A percentile compares a stretch with the other conserved stretches of the same genome.
Conservation (phyloP, 1,140 invertebrate genomes). For the Hypsibius dujardini region DNA sequence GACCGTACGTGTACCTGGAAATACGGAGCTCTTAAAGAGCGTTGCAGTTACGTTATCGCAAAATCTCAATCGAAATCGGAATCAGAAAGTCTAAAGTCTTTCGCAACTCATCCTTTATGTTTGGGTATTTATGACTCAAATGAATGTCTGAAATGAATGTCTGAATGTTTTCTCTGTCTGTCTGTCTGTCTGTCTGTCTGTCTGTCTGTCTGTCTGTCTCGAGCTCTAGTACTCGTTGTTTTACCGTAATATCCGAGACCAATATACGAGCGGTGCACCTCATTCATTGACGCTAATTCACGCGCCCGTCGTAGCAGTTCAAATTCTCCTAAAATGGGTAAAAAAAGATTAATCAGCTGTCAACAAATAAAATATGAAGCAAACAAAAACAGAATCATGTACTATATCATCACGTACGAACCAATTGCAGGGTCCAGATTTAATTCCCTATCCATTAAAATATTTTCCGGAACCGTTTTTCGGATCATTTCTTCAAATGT, state of each 20-base stretch:
- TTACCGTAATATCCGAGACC: slow-evolving; percentile 98
- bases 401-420: slow-evolving; percentile 37
- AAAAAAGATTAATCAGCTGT: slow-evolving; percentile 16
- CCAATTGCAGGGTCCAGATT: slow-evolving; percentile 56
- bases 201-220: too few species aligned
- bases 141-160: too few species aligned
- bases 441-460: slow-evolving; percentile 53
- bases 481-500: slow-evolving; percentile 71
- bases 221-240: too few species aligned
- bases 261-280: slow-evolving; percentile 86
- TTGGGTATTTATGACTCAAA: too few species aligned
- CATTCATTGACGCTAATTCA: slow-evolving; percentile 63
- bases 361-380: slow-evolving; percentile 17
- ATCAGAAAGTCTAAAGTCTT: too few species aligned
- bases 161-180: too few species aligned
- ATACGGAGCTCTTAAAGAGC: too few species aligned
- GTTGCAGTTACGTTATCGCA: too few species aligned
- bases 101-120: too few species aligned
- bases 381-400: slow-evolving; percentile 20
- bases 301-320: slow-evolving; percentile 60
- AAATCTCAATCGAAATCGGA: too few species aligned
- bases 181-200: too few species aligned
- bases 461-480: slow-evolving; percentile 64
- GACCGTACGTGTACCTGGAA: slow-evolving; percentile 79
- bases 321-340: slow-evolving; percentile 52